Evolutionary conservation across 2,113 vertebrate species (phyloP), one percentile per base, ranked within the genome.

Genomic region (Calyptommatus sinebrachiatus): DNA sequence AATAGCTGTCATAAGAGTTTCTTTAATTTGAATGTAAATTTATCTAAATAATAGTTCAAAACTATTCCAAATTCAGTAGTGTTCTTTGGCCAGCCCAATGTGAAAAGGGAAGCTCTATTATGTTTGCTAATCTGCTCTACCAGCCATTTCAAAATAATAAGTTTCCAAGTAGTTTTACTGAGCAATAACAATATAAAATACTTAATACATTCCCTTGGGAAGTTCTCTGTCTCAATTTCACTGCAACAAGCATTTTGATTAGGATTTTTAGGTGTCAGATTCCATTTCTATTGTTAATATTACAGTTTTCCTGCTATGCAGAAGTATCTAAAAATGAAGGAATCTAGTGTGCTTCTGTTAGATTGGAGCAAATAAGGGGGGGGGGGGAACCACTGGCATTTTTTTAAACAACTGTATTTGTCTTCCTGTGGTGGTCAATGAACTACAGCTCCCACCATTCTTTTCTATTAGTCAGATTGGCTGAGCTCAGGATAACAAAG

Each of bases 11-110:
- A 63, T 50, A 46, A 81, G 87, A 92, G 82, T 78, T 85, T 83
- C 88, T 89, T 72, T 65, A 35, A 41, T 74, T 60, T 72, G 41
- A 2, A 61, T 79, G 82, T 79, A 86, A 48, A 87, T 87, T 91
- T 91, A 88, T 86, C 88, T 79, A 89, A 83, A 82, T 62, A 79
- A 63, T 83, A 80, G 71, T 26, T 3, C 28, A 61, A 77, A 73
- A 87, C 61, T 88, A 69, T 74, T 83, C 89, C 71, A 80, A 80
- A 73, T 16, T 22, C 3, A 21, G 79, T 76, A 70, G 71, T 85
- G 0, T 90, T 90, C 73, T 26, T 18, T 18, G 53, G 18, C 16
- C 53, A 57, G 14, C 14, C 53, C 53, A 57, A 2, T 16, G 53
- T 57, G 53, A 18, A 18, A 18, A 57, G 18, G 16, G 53, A 4